phyloP scores from a whole-genome alignment of 2,888 invertebrate genomes.

The Adelphocoris suturalis region DNA sequence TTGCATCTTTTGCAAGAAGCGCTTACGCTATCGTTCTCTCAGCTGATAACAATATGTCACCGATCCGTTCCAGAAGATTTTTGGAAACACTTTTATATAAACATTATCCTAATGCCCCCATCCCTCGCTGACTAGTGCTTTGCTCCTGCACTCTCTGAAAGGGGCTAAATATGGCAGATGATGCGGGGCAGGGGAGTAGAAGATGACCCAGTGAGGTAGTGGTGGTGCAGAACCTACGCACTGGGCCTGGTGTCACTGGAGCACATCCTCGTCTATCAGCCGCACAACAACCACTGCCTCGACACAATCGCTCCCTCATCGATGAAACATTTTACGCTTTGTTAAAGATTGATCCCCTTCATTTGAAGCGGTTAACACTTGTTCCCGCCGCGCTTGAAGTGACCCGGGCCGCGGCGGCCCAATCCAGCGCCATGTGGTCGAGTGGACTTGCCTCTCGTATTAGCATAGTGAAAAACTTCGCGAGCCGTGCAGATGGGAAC shows the following conservation, averaged over 20 bases:
- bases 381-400: slow-evolving; percentile 45
- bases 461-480: slow-evolving; percentile 54
- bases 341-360: slow-evolving; percentile 54
- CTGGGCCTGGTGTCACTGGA: background rate
- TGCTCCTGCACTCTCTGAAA: too few relatives aligned
- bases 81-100: too few relatives aligned
- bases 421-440: slow-evolving; percentile 59
- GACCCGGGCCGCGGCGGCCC: slow-evolving; percentile 32
- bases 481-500: slow-evolving; percentile 54
- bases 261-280: background rate
- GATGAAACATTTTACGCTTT: slow-evolving; percentile 56
- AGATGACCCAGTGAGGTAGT: too few relatives aligned
- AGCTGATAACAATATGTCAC: too few relatives aligned
- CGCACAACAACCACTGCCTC: background rate
- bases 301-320: slow-evolving; percentile 18
- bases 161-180: too few relatives aligned
- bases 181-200: too few relatives aligned
- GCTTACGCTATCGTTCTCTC: too few relatives aligned
- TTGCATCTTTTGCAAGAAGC: too few relatives aligned
- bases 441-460: slow-evolving; percentile 47
- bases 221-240: background rate
- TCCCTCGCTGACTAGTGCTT: too few relatives aligned
- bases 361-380: slow-evolving; percentile 56
- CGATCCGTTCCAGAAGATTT: too few relatives aligned
- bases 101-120: too few relatives aligned